Evolutionary conservation across 2,113 vertebrate species (phyloP), one percentile per base, ranked within the genome.

Genomic region (Mellivora capensis): DNA sequence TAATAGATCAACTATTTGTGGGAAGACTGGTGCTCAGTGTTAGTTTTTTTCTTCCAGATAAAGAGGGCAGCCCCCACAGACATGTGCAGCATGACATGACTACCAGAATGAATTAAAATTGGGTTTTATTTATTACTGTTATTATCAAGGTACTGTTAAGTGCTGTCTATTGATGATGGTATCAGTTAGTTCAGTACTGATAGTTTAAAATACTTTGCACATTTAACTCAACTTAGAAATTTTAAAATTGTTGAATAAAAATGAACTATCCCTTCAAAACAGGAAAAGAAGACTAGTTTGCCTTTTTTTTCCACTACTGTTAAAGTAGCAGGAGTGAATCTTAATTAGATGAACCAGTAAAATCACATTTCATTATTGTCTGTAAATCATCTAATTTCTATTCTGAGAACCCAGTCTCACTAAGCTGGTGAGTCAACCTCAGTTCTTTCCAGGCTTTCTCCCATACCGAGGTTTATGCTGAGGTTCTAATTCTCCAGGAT

Each of bases 1-100:
- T 64, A 83, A 93, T 23, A 97, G 76, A 93, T 94, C 82, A 79
- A 74, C 31, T 85, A 3, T 88, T 94, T 82, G n/a, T 69, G 94
- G 74, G 59, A 47, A 93, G 95, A 54, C 62, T 81, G 23, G 42
- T 31, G 61, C 29, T 96, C 84, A 83, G 0, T n/a, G 74, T 87
- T 21, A 47, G 67, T 69, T 61, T 61, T 42, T 80, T 94, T 91
- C 74, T 76, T 96, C 79, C 72, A 83, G 91, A 94, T 84, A 67
- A 76, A 27, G 76, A 96, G 31, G 81, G 6, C 8, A 88, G 2
- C 4, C 4, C 79, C 83, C 39, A 76, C 23, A 97, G 91, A 76
- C 91, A 77, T 25, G 44, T 64, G 37, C 21, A 71, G 49, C 82
- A 49, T 5, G 79, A 81, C 90, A 54, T 85, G 84, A 54, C 91